Conservation (phyloP, 92 coral and sea anemone genomes). For the Zoanthus sociatus region DNA sequence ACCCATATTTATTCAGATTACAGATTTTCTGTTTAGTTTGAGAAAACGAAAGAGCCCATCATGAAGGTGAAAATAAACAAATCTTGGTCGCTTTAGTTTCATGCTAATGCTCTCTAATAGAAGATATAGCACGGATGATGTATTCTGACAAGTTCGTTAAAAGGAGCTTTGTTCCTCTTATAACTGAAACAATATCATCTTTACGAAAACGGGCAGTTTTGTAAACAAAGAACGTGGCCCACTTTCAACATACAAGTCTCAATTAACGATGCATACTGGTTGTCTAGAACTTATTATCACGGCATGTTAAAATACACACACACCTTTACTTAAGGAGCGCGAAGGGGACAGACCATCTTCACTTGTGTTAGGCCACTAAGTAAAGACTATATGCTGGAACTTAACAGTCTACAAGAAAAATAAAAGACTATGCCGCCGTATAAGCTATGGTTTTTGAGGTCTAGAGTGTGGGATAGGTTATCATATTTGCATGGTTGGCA, state of each 20-base stretch:
- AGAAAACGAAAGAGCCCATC: constrained; percentile 88
- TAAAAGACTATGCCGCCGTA: constrained; percentile 72
- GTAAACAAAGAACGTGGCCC: constrained; percentile 75
- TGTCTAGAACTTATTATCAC: constrained; percentile 35
- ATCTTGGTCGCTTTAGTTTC: constrained; percentile 89
- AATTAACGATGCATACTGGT: constrained; percentile 30
- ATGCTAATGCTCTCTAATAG: constrained; percentile 92
- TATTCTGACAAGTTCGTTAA: constrained; percentile 88
- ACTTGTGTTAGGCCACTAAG: constrained; percentile 7
- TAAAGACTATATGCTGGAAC: constrained; percentile 17
- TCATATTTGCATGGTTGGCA: too few relatives aligned
- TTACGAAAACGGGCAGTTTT: constrained; percentile 79
- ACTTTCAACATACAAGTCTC: constrained; percentile 62
- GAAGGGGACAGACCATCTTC: constrained; percentile 1
- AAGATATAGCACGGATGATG: constrained; percentile 75
- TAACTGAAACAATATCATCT: constrained; percentile 76
- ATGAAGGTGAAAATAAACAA: constrained; percentile 81
- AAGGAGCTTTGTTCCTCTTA: constrained; percentile 87
- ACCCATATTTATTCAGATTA: constrained; percentile 88
- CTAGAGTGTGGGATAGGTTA: too few relatives aligned
- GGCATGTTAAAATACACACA: constrained; percentile 35
- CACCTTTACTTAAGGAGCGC: constrained; percentile 48
- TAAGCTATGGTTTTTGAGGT: too few relatives aligned
- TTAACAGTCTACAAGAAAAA: background rate
- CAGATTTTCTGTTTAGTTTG: constrained; percentile 81